Percentiles rank a stretch among this genome's conserved stretches.
These are phyloP conservation scores for Leptinotarsa lineolata DNA, from an alignment of 1,140 invertebrate species.

Conservation along the genomic window DNA sequence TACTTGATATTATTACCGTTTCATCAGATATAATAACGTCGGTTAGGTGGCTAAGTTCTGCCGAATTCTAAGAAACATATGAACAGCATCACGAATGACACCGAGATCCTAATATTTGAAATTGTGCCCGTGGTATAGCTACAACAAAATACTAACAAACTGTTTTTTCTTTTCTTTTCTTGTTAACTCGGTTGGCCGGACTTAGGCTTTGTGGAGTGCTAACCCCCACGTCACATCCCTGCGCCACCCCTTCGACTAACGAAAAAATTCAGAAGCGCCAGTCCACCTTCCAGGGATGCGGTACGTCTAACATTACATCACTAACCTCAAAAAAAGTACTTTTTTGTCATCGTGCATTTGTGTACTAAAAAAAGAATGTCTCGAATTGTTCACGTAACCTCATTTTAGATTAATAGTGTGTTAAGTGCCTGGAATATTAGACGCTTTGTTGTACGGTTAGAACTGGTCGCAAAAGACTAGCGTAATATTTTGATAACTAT, in stretches of 20 bases:
- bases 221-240: conserved; percentile 38
- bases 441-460: no score
- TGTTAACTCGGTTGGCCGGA: conserved; percentile 46
- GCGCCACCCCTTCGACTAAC: conserved; percentile 42
- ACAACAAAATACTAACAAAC: conserved; percentile 40
- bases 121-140: conserved; percentile 38
- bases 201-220: conserved; percentile 46
- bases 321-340: conserved; percentile 31
- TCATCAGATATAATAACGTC: no score
- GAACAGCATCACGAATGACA: conserved; percentile 23
- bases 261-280: conserved; percentile 39
- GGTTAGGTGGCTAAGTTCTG: no score
- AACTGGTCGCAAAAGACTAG: no score
- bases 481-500: no score
- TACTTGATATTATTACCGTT: no score
- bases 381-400: conserved; percentile 18
- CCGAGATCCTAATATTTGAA: conserved; percentile 34
- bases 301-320: conserved; percentile 46
- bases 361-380: conserved; percentile 35
- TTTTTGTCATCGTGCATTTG: conserved; percentile 33
- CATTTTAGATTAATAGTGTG: conserved; percentile 11
- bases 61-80: no score
- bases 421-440: not conserved
- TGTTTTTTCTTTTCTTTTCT: conserved; percentile 42
- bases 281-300: conserved; percentile 42